Percentiles rank a stretch among this genome's conserved stretches.
Evolutionary conservation across 2,113 vertebrate species (phyloP).

Genomic region (Platysteira castanea): DNA sequence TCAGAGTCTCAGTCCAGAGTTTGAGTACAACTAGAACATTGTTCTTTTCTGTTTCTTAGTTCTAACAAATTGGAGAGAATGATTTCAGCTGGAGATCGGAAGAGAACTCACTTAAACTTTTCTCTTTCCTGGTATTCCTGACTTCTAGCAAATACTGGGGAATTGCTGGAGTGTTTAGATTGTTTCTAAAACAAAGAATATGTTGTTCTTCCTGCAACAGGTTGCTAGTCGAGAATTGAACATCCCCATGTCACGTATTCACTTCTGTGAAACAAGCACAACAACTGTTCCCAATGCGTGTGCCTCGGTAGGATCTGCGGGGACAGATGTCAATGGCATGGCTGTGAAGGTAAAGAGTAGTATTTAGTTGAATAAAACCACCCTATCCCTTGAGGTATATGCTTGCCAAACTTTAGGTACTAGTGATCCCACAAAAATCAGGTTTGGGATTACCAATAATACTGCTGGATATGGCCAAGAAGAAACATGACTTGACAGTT

Average conservation of each 20-base stretch:
- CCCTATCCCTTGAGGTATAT: neutral
- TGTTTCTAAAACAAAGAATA: neutral
- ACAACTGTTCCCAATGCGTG: slow-evolving; percentile 80
- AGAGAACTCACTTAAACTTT: neutral
- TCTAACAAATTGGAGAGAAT: neutral
- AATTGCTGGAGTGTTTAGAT: neutral
- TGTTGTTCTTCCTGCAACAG: slow-evolving; percentile 58
- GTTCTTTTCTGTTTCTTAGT: neutral
- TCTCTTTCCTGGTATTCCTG: neutral
- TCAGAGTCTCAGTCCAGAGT: neutral
- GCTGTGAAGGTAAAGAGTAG: slow-evolving; percentile 80
- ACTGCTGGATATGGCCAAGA: neutral
- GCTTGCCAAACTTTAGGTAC: neutral
- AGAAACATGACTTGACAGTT: neutral
- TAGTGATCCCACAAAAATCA: neutral
- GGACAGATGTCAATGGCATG: slow-evolving; percentile 88
- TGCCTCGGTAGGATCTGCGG: slow-evolving; percentile 78
- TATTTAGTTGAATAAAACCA: neutral
- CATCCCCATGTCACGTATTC: slow-evolving; percentile 76
- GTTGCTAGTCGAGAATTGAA: slow-evolving; percentile 85
- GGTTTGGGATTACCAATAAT: neutral
- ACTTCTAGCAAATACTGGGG: neutral
- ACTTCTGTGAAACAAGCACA: slow-evolving; percentile 86
- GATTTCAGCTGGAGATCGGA: neutral
- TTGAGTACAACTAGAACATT: neutral